These are phyloP conservation scores for Periplaneta americana DNA, from an alignment of 1,140 invertebrate species.

Conservation along the genomic window DNA sequence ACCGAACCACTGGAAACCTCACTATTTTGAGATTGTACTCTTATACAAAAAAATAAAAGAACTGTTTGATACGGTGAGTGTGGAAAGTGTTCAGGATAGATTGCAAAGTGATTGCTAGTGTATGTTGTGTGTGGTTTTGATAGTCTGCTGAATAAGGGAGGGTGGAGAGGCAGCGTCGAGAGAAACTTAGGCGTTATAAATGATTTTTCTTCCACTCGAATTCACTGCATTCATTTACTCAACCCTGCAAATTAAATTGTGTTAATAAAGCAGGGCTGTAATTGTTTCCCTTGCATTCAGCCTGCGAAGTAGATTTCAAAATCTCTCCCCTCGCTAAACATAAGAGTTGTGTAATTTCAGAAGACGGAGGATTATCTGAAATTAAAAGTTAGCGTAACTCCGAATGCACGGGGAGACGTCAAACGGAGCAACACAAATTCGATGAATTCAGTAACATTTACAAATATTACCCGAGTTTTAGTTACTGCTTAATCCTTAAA, in stretches of 20 bases:
- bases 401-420: no score
- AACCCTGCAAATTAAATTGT: neutral
- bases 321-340: neutral
- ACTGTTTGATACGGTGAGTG: neutral
- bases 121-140: neutral
- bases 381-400: no score
- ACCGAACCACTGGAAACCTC: neutral
- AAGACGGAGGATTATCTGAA: no score
- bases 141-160: neutral
- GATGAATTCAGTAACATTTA: no score
- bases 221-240: neutral
- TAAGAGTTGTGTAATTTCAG: no score
- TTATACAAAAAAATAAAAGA: neutral
- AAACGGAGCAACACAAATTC: no score
- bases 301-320: neutral
- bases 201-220: neutral
- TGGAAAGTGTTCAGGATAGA: neutral
- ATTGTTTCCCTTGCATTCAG: neutral
- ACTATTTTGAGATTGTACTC: neutral
- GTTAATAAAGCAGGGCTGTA: neutral
- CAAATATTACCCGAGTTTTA: no score
- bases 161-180: neutral
- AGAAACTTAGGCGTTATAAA: neutral
- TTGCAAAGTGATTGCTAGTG: neutral
- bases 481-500: no score